Evolutionary conservation across 2,113 vertebrate genomes (phyloP).

Genomic region (Corythornis madagascariensis): DNA sequence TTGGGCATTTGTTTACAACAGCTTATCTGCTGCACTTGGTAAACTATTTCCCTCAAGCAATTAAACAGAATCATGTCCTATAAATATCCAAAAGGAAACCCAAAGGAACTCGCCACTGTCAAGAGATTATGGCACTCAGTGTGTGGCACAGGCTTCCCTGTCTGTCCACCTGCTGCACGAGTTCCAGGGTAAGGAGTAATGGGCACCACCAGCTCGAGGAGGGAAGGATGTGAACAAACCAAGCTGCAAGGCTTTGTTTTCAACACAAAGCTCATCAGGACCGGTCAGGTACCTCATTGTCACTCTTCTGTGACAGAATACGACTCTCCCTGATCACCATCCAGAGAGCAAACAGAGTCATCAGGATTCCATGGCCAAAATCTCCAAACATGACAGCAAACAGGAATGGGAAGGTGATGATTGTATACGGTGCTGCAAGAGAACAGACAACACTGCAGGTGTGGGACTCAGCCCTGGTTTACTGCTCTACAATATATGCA

Average conservation of each 20-base stretch:
- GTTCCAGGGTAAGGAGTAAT: background rate
- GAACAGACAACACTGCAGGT: background rate
- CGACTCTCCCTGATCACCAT: conserved; percentile 93
- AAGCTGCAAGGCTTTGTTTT: background rate
- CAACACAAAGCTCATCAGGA: background rate
- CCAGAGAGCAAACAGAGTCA: conserved; percentile 93
- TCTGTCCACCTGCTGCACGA: background rate
- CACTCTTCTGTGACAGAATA: conserved; percentile 92
- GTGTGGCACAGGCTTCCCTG: background rate
- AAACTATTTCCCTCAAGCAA: background rate
- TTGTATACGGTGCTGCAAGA: conserved; percentile 91
- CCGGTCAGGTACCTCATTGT: conserved; percentile 87
- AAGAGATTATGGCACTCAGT: background rate
- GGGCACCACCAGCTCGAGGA: background rate
- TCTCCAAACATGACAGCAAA: conserved; percentile 99
- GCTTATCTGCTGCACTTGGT: background rate
- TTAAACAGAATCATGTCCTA: background rate
- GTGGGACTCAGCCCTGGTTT: background rate
- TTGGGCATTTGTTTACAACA: background rate
- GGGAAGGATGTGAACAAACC: background rate
- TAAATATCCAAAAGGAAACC: background rate
- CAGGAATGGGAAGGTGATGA: conserved; percentile 98
- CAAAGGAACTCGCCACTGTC: background rate
- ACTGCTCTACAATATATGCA: background rate
- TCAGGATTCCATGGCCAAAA: conserved; percentile 91